phyloP scores from a whole-genome alignment of 2,888 invertebrate species.

The Dyspetes luteomarginatus region DNA sequence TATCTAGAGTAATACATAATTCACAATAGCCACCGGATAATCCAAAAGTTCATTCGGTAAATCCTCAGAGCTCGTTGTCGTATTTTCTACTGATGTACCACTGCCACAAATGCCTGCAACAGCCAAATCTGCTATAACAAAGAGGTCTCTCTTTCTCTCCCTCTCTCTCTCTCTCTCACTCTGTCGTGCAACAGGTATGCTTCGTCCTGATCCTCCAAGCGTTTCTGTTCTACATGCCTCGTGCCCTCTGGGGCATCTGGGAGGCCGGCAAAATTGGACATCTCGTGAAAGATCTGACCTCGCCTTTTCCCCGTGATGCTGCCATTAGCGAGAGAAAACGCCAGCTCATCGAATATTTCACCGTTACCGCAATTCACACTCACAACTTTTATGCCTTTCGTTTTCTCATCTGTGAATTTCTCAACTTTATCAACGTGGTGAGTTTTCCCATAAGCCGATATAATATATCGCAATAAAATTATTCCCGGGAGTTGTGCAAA shows the following conservation, averaged over 20 bases:
- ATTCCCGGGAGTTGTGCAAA: too few species aligned
- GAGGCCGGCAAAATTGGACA: constrained; percentile 87
- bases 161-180: constrained; percentile 27
- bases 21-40: constrained; percentile 43
- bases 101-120: constrained; percentile 25
- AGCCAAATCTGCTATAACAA: constrained; percentile 34
- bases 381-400: constrained; percentile 88
- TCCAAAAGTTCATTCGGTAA: constrained; percentile 54
- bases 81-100: constrained; percentile 28
- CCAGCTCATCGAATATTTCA: constrained; percentile 86
- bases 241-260: constrained; percentile 90
- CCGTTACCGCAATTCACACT: constrained; percentile 85
- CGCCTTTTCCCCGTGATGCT: constrained; percentile 85
- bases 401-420: constrained; percentile 89
- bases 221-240: constrained; percentile 88
- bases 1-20: constrained; percentile 40
- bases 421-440: constrained; percentile 90
- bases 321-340: constrained; percentile 85
- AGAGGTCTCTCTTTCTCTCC: constrained; percentile 13
- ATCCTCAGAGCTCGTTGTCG: constrained; percentile 55
- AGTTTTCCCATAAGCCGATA: constrained; percentile 75
- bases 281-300: constrained; percentile 85
- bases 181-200: constrained; percentile 81
- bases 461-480: neutral
- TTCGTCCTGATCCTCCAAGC: constrained; percentile 88